phyloP scores from a whole-genome alignment of 2,113 vertebrate genomes.

The Gopherus evgoodei region DNA sequence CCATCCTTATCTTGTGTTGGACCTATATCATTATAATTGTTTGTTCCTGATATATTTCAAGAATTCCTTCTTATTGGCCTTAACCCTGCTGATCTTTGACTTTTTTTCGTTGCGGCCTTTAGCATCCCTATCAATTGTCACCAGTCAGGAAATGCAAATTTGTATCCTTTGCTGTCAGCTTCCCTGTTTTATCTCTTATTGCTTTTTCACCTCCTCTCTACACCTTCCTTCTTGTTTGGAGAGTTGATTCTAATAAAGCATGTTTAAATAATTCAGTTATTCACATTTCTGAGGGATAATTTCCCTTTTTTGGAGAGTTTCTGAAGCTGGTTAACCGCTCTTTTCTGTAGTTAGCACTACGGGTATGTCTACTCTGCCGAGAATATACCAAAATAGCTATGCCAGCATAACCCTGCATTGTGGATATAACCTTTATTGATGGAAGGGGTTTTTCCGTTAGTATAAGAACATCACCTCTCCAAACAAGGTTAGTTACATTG shows the following conservation, averaged over 20 bases:
- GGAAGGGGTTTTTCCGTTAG: background rate
- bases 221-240: background rate
- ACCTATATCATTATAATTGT: background rate
- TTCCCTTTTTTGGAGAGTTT: background rate
- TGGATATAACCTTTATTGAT: background rate
- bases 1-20: background rate
- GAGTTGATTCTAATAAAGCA: background rate
- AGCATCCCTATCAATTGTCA: background rate
- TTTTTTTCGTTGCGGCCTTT: background rate
- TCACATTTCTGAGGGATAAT: background rate
- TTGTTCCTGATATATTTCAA: background rate
- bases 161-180: background rate
- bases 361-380: background rate
- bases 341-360: background rate
- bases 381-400: background rate
- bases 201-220: background rate
- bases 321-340: background rate
- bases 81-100: background rate
- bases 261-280: background rate
- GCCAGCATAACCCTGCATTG: background rate
- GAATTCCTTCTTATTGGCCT: background rate
- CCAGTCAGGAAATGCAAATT: background rate
- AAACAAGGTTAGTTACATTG: background rate
- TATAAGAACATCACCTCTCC: background rate
- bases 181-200: background rate